Conservation (phyloP, 2,797 vertebrate genomes). For the Phrynocephalus guinanensis region DNA sequence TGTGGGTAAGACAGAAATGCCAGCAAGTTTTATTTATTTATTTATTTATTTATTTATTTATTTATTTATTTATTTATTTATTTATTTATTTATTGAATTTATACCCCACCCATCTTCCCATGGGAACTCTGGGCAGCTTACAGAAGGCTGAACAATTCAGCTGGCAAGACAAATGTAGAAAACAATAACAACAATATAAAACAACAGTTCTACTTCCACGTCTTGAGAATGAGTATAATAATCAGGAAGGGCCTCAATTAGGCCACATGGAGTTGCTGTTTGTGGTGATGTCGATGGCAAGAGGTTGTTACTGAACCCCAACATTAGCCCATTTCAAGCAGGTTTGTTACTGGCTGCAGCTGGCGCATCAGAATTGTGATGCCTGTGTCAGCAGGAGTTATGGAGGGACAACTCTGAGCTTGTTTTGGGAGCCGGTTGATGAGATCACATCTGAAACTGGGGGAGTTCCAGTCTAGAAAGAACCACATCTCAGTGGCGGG, state of each 20-base stretch:
- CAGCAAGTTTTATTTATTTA: too few relatives aligned
- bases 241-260: not conserved
- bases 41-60: too few relatives aligned
- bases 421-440: not conserved
- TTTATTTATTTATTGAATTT: too few relatives aligned
- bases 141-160: too few relatives aligned
- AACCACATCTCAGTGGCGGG: not conserved
- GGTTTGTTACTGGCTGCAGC: not conserved
- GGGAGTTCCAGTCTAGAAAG: not conserved
- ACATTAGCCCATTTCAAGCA: not conserved
- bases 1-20: not conserved
- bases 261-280: not conserved
- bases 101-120: too few relatives aligned
- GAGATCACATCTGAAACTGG: not conserved
- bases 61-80: too few relatives aligned
- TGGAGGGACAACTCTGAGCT: too few relatives aligned
- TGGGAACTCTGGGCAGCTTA: too few relatives aligned
- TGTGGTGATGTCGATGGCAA: not conserved
- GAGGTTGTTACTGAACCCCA: not conserved
- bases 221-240: not conserved
- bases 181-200: too few relatives aligned
- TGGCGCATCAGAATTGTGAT: too few relatives aligned
- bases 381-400: not conserved
- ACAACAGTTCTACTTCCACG: not conserved
- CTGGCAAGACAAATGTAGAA: too few relatives aligned